Conservation (phyloP, 2,113 vertebrate genomes). For the Pteropus alecto region DNA sequence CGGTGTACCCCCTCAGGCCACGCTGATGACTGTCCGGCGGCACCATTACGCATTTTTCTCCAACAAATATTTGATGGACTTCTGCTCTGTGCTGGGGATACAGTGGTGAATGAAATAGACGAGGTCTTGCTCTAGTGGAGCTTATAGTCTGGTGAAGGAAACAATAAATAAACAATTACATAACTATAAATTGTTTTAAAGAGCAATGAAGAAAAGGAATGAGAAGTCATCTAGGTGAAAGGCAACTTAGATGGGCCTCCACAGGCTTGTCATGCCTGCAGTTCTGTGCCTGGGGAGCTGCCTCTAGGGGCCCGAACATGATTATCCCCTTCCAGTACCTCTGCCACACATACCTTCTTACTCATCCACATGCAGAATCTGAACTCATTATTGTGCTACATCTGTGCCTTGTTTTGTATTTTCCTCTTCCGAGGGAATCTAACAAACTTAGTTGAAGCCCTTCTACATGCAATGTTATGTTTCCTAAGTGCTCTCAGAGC, state of each 20-base stretch:
- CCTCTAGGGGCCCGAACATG: not conserved
- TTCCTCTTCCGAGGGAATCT: not conserved
- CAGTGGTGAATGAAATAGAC: not conserved
- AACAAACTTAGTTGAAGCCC: not conserved
- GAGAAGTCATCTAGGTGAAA: not conserved
- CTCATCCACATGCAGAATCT: not conserved
- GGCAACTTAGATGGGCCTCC: not conserved
- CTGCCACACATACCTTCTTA: not conserved
- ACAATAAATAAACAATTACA: not conserved
- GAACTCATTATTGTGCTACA: not conserved
- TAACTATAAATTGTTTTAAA: not conserved
- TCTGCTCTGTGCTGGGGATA: not conserved
- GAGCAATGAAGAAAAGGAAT: not conserved
- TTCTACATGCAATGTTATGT: not conserved
- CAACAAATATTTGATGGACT: not conserved
- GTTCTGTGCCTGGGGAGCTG: not conserved
- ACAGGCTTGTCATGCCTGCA: not conserved
- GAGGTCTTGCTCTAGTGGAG: not conserved
- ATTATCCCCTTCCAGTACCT: not conserved
- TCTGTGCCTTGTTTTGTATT: not conserved
- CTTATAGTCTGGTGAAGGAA: not conserved
- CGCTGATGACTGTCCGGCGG: not conserved
- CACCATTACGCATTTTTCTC: not conserved
- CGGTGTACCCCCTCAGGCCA: not conserved
- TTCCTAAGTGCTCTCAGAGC: not conserved